Conservation (phyloP, 37 sponge, comb jelly and placozoan genomes). For the Ianthella basta region DNA sequence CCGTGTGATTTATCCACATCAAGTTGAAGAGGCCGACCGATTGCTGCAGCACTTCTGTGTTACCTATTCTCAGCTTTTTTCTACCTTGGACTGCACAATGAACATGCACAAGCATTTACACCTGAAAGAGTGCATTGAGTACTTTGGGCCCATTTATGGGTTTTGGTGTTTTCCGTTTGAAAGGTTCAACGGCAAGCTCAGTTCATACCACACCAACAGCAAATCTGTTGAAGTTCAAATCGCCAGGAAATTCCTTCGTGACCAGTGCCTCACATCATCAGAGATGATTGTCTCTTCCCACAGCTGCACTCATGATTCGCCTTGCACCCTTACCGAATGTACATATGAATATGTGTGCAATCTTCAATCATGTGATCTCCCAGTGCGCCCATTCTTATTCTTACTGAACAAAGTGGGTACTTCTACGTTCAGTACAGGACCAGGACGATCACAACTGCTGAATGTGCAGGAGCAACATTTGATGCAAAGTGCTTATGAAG, state of each 20-base stretch:
- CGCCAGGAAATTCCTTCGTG: slow-evolving; percentile 16
- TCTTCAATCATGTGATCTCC: neutral
- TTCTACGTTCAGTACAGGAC: too few species aligned
- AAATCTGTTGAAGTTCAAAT: slow-evolving; percentile 45
- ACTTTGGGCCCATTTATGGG: slow-evolving; percentile 54
- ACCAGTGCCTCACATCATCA: neutral
- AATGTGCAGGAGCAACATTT: too few species aligned
- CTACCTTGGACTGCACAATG: neutral
- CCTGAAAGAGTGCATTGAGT: slow-evolving; percentile 40
- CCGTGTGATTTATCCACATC: neutral
- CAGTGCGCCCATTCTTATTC: neutral
- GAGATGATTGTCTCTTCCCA: neutral
- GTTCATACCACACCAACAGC: slow-evolving; percentile 56
- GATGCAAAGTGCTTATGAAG: too few species aligned
- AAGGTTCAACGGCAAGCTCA: slow-evolving; percentile 55
- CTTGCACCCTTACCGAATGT: neutral
- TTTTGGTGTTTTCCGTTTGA: slow-evolving; percentile 69
- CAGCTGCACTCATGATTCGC: neutral
- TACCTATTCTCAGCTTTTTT: neutral
- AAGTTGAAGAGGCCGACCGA: neutral
- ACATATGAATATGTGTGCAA: neutral
- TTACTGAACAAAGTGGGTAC: too few species aligned
- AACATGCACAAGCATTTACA: slow-evolving; percentile 42
- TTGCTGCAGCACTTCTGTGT: neutral
- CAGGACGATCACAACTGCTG: too few species aligned